A percentile compares a stretch with the other conserved stretches of the same genome.
Evolutionary conservation across 2,888 invertebrate species (phyloP).

Genomic region (Margaritifera margaritifera): DNA sequence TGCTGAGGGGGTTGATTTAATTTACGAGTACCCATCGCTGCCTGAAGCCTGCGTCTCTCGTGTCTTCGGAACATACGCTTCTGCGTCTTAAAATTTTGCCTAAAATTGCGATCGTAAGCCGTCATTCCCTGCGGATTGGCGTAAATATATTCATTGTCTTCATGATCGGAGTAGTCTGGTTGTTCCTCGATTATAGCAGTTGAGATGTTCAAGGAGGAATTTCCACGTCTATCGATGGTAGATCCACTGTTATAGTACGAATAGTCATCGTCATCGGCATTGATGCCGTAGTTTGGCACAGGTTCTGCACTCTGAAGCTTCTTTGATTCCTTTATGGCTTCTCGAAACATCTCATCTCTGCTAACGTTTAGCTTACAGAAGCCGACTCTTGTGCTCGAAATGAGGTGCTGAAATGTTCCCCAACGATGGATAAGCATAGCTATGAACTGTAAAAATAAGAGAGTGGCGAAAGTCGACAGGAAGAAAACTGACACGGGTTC

Average conservation of each 20-base stretch:
- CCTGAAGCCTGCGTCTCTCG: too few species aligned
- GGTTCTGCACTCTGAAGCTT: constrained; percentile 12
- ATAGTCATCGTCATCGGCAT: constrained; percentile 1
- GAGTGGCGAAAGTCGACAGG: constrained; percentile 96
- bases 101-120: too few species aligned
- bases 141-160: too few species aligned
- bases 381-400: constrained; percentile 84
- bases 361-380: too few species aligned
- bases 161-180: too few species aligned
- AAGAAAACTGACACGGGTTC: constrained; percentile 86
- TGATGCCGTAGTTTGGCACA: constrained; percentile 10
- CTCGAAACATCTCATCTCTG: background rate
- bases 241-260: background rate
- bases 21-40: too few species aligned
- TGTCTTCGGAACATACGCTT: too few species aligned
- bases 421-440: constrained; percentile 99
- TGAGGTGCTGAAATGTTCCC: constrained; percentile 95
- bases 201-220: too few species aligned
- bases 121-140: too few species aligned
- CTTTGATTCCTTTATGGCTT: constrained; percentile 13
- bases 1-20: too few species aligned
- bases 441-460: constrained; percentile 94
- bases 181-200: too few species aligned
- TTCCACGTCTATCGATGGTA: background rate
- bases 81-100: too few species aligned